A percentile compares a stretch with the other conserved stretches of the same genome.
These are phyloP conservation scores for Mormyrus hasselquistii DNA, from an alignment of 2,797 vertebrate genomes.

Conservation along the genomic window DNA sequence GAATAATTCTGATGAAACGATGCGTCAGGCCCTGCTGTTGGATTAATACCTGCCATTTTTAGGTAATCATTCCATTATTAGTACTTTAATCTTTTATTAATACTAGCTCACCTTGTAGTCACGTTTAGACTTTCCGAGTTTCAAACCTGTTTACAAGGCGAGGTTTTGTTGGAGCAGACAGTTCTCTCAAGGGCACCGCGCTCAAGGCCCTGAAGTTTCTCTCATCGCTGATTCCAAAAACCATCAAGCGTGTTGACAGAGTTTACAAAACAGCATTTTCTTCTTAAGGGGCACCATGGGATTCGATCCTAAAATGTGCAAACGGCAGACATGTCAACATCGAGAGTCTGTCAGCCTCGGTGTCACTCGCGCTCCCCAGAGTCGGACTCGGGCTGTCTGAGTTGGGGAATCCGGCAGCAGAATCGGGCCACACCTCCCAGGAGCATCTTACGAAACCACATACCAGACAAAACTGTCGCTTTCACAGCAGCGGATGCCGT, in stretches of 20 bases:
- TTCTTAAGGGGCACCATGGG: neutral
- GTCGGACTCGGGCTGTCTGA: neutral
- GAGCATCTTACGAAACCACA: neutral
- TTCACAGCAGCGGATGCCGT: neutral
- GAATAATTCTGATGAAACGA: neutral
- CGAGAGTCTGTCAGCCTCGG: neutral
- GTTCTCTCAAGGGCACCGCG: neutral
- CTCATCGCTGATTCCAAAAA: neutral
- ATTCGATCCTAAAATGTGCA: neutral
- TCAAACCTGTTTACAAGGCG: neutral
- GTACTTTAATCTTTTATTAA: neutral
- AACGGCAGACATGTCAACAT: neutral
- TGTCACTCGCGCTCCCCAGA: neutral
- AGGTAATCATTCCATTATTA: neutral
- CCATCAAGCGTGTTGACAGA: neutral
- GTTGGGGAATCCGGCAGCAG: neutral
- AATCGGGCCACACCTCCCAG: neutral
- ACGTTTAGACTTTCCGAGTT: neutral
- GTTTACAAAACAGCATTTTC: conserved; percentile 2
- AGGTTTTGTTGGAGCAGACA: neutral
- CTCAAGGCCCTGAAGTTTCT: neutral
- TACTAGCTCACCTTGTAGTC: neutral
- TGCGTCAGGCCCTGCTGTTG: neutral
- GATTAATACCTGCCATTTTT: neutral
- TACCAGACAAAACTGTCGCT: neutral